Evolutionary conservation across 2,888 invertebrate genomes (phyloP), one percentile per base, ranked within the genome.

Genomic region (Lapara coniferarum): DNA sequence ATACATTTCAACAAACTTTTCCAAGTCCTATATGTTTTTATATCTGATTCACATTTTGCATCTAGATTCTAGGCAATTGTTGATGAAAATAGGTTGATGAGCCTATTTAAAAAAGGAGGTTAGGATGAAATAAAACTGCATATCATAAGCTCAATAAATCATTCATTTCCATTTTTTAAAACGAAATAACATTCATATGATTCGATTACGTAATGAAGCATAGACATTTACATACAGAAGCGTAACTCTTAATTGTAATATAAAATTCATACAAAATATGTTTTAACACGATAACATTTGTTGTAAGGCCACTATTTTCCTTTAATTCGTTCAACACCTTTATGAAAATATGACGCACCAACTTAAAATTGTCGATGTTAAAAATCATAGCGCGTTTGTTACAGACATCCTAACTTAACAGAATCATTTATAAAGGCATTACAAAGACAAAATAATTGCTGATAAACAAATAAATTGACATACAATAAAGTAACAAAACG

Each of bases 101-200:
- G 37, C 37, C 37, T 37, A 7, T 37, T 37, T 37, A 37, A 37
- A 37, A 37, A 37, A 37, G 5, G 5, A 37, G 37, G 37, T 37
- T 8, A 37, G 37, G 8, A 37, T 37, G 37, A 68, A 66, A 68
- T 56, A 37, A 70, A 70, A 68, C 51, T 46, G 14, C 59, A 71
- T 53, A 44, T 8, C 0, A 55, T 52, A 72, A 73, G 71, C 71
- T 70, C 69, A 70, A 70, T 70, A 71, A 71, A 68, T 70, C 70
- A 71, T 69, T 71, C 57, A 66, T 69, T 70, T 69, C 53, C 66
- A 71, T 57, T 72, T 66, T 66, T 53, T 55, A 66, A 66, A 71
- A 71, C 70, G 58, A 71, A 68, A 68, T 70, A 72, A 72, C 66
- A 69, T 70, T 44, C 37, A 52, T 55, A 52, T 55, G 44, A 46